Percentiles rank a stretch among this genome's conserved stretches.
phyloP scores from a whole-genome alignment of 2,888 invertebrate species.

The Leptinotarsa tumamoca region DNA sequence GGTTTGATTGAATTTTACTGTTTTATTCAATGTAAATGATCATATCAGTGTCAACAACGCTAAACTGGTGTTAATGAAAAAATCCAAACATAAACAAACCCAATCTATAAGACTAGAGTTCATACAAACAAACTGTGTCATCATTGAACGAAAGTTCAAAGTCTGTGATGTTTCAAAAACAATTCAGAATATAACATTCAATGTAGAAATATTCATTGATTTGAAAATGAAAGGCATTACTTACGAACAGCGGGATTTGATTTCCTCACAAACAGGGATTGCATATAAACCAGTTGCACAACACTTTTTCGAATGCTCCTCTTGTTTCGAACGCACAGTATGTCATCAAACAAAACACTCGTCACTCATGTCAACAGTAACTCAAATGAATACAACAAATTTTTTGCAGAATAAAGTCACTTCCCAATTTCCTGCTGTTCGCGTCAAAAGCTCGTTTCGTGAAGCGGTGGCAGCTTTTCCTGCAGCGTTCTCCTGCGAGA shows the following conservation, averaged over 20 bases:
- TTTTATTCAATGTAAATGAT: no score
- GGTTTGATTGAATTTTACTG: no score
- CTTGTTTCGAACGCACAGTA: conserved; percentile 11
- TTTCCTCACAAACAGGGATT: conserved; percentile 58
- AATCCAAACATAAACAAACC: background rate
- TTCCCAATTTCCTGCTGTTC: background rate
- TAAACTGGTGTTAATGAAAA: background rate
- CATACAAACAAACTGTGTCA: conserved; percentile 6
- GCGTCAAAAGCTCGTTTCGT: conserved; percentile 8
- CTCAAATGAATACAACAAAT: no score
- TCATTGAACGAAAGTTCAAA: background rate
- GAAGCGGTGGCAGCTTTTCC: conserved; percentile 22
- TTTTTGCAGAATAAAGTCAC: no score
- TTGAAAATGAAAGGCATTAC: conserved; percentile 32
- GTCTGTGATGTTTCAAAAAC: background rate
- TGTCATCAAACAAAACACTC: conserved; percentile 9
- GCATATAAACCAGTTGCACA: conserved; percentile 52
- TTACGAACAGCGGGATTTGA: conserved; percentile 53
- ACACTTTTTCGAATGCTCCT: conserved; percentile 12
- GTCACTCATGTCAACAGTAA: background rate
- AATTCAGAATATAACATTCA: background rate
- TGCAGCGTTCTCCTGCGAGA: conserved; percentile 22
- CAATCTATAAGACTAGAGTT: background rate
- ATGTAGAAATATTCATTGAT: background rate
- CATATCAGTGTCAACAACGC: background rate